Evolutionary conservation across 2,888 invertebrate species (phyloP).

Genomic region (Thereva nobilitata): DNA sequence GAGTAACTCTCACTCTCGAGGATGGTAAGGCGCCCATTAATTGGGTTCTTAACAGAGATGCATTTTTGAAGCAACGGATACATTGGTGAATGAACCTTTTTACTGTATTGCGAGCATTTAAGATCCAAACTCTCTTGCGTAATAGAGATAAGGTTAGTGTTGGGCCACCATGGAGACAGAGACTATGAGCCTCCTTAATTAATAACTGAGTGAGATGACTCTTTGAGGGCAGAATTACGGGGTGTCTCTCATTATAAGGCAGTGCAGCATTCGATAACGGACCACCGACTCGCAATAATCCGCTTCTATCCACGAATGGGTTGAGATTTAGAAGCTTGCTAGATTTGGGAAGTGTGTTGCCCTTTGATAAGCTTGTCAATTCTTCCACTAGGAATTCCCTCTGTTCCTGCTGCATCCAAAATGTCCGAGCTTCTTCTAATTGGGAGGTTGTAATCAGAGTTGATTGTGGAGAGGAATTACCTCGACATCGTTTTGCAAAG

Average conservation of each 20-base stretch:
- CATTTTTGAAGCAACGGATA: neutral
- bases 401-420: neutral
- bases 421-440: neutral
- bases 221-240: neutral
- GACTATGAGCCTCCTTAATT: slow-evolving; percentile 22
- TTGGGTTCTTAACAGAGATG: neutral
- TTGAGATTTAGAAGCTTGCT: neutral
- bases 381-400: neutral
- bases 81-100: slow-evolving; percentile 8
- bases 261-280: neutral
- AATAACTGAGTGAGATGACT: neutral
- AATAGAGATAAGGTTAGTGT: slow-evolving; percentile 38
- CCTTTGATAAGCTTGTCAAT: neutral
- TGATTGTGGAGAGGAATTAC: neutral
- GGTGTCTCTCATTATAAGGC: neutral
- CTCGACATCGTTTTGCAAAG: neutral
- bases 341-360: neutral
- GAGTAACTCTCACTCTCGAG: neutral
- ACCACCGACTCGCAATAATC: neutral
- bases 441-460: neutral
- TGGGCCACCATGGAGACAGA: slow-evolving; percentile 42
- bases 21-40: slow-evolving; percentile 4
- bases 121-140: slow-evolving; percentile 43
- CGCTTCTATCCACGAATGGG: neutral
- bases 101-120: slow-evolving; percentile 32